Percentiles rank a stretch among this genome's conserved stretches.
Conservation (phyloP, 2,888 invertebrate genomes). For the Acanthosoma haemorrhoidale region DNA sequence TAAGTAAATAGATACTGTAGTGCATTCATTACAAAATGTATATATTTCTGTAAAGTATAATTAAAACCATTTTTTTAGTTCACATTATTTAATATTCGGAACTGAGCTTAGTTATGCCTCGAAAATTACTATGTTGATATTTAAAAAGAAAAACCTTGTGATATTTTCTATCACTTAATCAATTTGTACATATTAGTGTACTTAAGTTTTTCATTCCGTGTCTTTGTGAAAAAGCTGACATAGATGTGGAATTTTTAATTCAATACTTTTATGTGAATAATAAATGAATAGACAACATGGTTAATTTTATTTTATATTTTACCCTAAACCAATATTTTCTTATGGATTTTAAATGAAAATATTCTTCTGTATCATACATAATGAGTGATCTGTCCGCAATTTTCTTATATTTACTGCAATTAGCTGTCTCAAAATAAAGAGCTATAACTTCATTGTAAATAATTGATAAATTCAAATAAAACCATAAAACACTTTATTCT, state of each 20-base stretch:
- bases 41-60: slow-evolving; percentile 24
- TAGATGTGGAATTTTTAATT: slow-evolving; percentile 2
- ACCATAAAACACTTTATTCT: too few relatives aligned
- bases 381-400: too few relatives aligned
- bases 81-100: slow-evolving; percentile 9
- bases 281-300: too few relatives aligned
- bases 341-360: too few relatives aligned
- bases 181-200: slow-evolving; percentile 17
- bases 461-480: too few relatives aligned
- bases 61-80: slow-evolving; percentile 15
- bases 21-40: not conserved
- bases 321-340: too few relatives aligned
- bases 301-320: too few relatives aligned
- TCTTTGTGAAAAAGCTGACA: slow-evolving; percentile 5
- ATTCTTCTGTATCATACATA: too few relatives aligned
- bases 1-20: not conserved
- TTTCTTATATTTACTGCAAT: too few relatives aligned
- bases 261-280: slow-evolving; percentile 10
- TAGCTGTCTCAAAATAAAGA: too few relatives aligned
- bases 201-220: not conserved
- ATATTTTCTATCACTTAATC: slow-evolving; percentile 17
- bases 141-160: slow-evolving; percentile 8
- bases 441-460: too few relatives aligned
- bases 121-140: not conserved
- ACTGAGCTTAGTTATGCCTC: slow-evolving; percentile 15